Conservation (phyloP, 2,797 vertebrate species). For the Myotis vivesi region DNA sequence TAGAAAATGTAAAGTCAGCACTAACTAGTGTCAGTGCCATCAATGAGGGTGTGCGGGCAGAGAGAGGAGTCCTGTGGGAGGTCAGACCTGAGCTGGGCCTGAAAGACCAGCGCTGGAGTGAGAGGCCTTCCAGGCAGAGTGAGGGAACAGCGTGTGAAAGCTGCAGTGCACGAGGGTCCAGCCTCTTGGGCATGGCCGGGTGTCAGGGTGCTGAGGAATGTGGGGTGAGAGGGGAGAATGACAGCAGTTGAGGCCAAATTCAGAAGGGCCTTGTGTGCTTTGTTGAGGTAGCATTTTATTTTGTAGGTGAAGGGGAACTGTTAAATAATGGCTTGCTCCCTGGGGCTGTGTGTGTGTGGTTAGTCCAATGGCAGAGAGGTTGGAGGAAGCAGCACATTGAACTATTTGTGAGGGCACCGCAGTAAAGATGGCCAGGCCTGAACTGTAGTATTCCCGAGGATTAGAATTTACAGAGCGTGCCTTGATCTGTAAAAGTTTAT, state of each 20-base stretch:
- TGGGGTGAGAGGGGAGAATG: background rate
- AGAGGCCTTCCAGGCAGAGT: background rate
- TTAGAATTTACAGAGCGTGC: background rate
- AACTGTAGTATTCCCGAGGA: background rate
- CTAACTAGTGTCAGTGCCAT: background rate
- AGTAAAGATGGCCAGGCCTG: background rate
- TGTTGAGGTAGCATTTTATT: background rate
- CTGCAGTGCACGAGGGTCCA: background rate
- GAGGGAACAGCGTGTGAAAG: background rate
- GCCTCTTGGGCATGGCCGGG: background rate
- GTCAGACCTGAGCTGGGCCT: background rate
- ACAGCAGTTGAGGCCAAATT: background rate
- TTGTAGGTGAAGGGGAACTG: background rate
- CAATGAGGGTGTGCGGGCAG: background rate
- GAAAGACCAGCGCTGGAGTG: background rate
- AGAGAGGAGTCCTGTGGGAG: background rate
- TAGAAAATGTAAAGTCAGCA: background rate
- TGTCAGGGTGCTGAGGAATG: background rate
- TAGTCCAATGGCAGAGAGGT: background rate
- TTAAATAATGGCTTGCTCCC: background rate
- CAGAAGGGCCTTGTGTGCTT: background rate
- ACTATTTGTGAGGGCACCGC: background rate
- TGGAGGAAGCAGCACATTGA: background rate
- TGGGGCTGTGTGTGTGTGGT: background rate
- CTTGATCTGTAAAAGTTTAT: background rate